Percentiles rank a stretch among this genome's conserved stretches.
These are phyloP conservation scores for Drosophila kuntzei DNA, from an alignment of 2,888 invertebrate species.

Conservation along the genomic window DNA sequence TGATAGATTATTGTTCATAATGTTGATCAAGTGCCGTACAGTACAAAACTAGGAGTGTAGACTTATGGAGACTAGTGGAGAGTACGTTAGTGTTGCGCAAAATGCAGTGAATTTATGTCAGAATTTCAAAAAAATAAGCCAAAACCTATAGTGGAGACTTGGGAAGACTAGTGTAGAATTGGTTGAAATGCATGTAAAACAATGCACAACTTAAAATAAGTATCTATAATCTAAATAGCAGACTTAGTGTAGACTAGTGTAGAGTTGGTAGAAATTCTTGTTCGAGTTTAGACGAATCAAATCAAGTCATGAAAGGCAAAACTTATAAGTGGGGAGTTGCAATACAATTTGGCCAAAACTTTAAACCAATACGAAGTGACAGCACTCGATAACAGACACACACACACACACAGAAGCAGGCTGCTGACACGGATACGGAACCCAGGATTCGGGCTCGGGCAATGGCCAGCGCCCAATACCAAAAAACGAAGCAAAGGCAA, in stretches of 20 bases:
- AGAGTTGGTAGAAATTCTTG: background rate
- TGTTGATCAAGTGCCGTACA: background rate
- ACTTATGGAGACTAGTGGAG: constrained; percentile 2
- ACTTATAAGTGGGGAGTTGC: constrained; percentile 22
- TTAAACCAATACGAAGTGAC: constrained; percentile 67
- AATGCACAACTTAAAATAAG: background rate
- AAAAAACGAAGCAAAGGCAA: constrained; percentile 47
- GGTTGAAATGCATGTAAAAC: background rate
- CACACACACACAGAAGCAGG: constrained; percentile 18
- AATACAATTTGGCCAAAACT: constrained; percentile 38
- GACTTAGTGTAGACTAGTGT: background rate
- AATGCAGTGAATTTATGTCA: no score
- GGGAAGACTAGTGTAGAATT: constrained; percentile 9
- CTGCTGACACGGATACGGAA: constrained; percentile 12
- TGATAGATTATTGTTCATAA: constrained; percentile 8
- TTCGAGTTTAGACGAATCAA: background rate
- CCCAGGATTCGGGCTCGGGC: constrained; percentile 42
- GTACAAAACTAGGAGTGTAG: background rate
- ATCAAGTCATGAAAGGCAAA: background rate
- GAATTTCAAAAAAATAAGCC: background rate
- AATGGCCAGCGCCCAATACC: constrained; percentile 72
- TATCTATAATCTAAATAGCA: background rate
- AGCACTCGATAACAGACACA: constrained; percentile 53
- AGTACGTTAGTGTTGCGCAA: no score
- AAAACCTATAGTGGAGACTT: constrained; percentile 10